Evolutionary conservation across 1,140 invertebrate genomes (phyloP).

Genomic region (Cryptotermes secundus): DNA sequence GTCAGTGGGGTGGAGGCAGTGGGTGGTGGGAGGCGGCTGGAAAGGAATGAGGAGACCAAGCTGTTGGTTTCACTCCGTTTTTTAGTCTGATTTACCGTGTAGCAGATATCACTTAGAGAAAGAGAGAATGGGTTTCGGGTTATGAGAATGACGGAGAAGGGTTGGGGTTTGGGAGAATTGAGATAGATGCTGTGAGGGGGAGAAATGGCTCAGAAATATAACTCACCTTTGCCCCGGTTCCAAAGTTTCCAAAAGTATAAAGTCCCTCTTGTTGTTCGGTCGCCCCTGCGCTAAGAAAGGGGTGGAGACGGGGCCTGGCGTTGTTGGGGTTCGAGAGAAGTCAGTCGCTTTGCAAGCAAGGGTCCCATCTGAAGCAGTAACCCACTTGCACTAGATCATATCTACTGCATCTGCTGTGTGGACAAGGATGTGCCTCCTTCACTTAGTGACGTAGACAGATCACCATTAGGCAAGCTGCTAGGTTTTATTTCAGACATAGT

Average conservation of each 20-base stretch:
- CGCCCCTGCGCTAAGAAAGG: background rate
- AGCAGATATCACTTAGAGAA: constrained; percentile 27
- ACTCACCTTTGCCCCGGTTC: constrained; percentile 17
- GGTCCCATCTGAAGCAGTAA: background rate
- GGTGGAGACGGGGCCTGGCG: too few relatives aligned
- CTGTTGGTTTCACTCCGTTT: constrained; percentile 19
- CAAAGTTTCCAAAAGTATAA: constrained; percentile 16
- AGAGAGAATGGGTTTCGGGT: background rate
- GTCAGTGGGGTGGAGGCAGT: too few relatives aligned
- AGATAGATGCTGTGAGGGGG: constrained; percentile 14
- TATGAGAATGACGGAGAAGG: too few relatives aligned
- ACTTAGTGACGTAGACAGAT: too few relatives aligned
- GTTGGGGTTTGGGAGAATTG: background rate
- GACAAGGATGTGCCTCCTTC: too few relatives aligned
- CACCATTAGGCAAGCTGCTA: too few relatives aligned
- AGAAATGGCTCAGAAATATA: constrained; percentile 21
- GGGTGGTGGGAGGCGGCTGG: too few relatives aligned
- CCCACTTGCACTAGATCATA: too few relatives aligned
- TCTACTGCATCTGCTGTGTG: too few relatives aligned
- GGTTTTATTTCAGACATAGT: too few relatives aligned
- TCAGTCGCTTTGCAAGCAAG: background rate
- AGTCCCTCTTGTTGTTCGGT: background rate
- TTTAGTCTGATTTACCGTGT: constrained; percentile 22
- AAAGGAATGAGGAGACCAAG: background rate
- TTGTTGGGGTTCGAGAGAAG: background rate